Evolutionary conservation across 2,888 invertebrate genomes (phyloP).

Genomic region (Gari tellinella): DNA sequence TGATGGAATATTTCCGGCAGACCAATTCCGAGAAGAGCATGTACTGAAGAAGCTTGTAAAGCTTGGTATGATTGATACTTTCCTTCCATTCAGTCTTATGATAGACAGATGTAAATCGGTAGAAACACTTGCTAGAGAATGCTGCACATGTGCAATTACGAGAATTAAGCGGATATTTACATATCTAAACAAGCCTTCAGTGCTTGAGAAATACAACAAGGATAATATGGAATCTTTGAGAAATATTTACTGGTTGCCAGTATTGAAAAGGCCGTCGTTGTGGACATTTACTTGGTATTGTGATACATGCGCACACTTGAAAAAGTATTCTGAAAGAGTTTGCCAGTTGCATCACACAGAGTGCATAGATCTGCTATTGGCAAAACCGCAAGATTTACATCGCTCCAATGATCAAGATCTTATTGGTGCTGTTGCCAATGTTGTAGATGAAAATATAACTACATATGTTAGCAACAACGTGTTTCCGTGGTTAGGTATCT

Average conservation of each 20-base stretch:
- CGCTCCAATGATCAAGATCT: background rate
- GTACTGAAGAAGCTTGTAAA: constrained; percentile 34
- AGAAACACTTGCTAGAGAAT: constrained; percentile 10
- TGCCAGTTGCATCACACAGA: background rate
- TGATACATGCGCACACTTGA: constrained; percentile 16
- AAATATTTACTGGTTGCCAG: constrained; percentile 56
- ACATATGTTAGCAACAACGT: background rate
- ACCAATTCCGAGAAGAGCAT: constrained; percentile 8
- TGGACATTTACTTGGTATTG: constrained; percentile 68
- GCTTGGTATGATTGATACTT: constrained; percentile 64
- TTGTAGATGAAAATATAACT: constrained; percentile 33
- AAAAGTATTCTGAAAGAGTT: background rate
- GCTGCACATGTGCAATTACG: constrained; percentile 14
- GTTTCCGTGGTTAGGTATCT: too few species aligned
- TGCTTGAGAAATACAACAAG: background rate
- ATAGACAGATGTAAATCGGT: constrained; percentile 62
- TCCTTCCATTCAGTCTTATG: constrained; percentile 45
- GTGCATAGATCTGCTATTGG: constrained; percentile 9
- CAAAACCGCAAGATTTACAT: constrained; percentile 32
- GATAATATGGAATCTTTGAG: constrained; percentile 3
- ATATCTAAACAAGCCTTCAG: background rate
- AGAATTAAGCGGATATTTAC: constrained; percentile 5
- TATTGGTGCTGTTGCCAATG: constrained; percentile 26
- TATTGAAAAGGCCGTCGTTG: constrained; percentile 55
- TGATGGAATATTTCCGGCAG: constrained; percentile 72